Base-by-base conservation (phyloP, 2,888 invertebrate species). In the Altica lythri region DNA sequence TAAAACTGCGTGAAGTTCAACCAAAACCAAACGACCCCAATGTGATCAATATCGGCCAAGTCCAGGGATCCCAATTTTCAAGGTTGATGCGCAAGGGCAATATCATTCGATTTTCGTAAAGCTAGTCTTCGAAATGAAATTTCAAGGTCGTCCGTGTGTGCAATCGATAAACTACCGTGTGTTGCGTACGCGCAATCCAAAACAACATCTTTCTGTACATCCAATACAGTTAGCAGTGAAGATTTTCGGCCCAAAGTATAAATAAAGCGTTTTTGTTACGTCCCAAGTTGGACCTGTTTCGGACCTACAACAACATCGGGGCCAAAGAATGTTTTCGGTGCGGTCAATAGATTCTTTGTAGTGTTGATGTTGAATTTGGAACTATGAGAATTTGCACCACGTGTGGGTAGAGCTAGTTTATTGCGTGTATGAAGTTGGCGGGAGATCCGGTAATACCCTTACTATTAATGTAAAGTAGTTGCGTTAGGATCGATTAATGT, bases 1-100 rank as follows among this genome's bases (percentile, higher is more conserved):
- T n/a, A n/a, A n/a, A n/a, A n/a, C n/a, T n/a, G n/a, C n/a, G n/a
- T n/a, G n/a, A n/a, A n/a, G n/a, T n/a, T n/a, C 29, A 18, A 42
- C 16, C 30, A 8, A 32, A 19, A 35, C 37, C 38, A 27, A 6
- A 5, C 42, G 46, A 29, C 37, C 34, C 27, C 38, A 34, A 38
- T 1, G 2, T 4, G 29, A 29, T 29, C 29, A 10, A 29, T 29
- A 22, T 40, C 17, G n/a, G 30, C 43, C 45, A 48, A 53, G 52
- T 53, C 38, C 46, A 53, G 55, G 60, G 16, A 25, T 37, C 37
- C 51, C 18, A 54, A 57, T 48, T 61, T 67, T 73, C 72, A 73
- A 72, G 72, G 72, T 73, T 68, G 65, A 46, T 66, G 72, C 71
- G 72, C 72, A 73, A 72, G 72, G 69, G 69, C 68, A 67, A 49